Conservation (phyloP, 2,797 vertebrate genomes). For the Eupleurogrammus muticus region DNA sequence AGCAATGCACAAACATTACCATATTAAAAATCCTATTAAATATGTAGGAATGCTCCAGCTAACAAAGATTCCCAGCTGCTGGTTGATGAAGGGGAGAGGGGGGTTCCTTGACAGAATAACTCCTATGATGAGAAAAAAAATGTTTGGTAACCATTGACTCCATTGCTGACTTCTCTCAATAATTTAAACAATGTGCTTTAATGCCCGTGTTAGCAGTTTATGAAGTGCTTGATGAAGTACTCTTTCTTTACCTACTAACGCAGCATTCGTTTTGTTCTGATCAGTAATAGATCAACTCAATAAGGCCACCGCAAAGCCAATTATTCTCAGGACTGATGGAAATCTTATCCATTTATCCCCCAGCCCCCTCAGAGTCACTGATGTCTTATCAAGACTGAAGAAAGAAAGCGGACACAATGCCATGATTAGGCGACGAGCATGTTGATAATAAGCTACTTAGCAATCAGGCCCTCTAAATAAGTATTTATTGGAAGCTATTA, state of each 20-base stretch:
- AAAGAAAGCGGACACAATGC: slow-evolving; percentile 45
- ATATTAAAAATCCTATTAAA: not conserved
- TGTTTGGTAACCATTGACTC: not conserved
- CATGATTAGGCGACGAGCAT: slow-evolving; percentile 53
- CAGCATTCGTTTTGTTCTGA: not conserved
- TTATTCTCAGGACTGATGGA: not conserved
- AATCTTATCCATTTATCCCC: not conserved
- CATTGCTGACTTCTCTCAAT: not conserved
- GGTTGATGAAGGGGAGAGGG: not conserved
- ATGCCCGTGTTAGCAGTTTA: not conserved
- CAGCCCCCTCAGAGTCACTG: not conserved
- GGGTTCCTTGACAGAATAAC: too few species aligned
- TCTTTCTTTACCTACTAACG: not conserved
- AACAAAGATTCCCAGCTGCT: not conserved
- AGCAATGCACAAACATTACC: too few species aligned
- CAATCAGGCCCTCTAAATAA: slow-evolving; percentile 68
- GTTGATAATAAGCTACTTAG: slow-evolving; percentile 68
- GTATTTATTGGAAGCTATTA: slow-evolving; percentile 77
- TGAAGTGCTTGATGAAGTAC: not conserved
- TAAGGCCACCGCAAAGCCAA: not conserved
- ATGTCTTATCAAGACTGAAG: slow-evolving; percentile 23
- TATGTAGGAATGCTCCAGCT: not conserved
- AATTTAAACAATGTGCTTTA: not conserved
- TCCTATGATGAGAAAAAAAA: too few species aligned
- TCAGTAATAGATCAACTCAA: not conserved